A percentile compares a stretch with the other conserved stretches of the same genome.
These are phyloP conservation scores for Clepsis dumicolana DNA, from an alignment of 2,888 invertebrate species.

Conservation along the genomic window DNA sequence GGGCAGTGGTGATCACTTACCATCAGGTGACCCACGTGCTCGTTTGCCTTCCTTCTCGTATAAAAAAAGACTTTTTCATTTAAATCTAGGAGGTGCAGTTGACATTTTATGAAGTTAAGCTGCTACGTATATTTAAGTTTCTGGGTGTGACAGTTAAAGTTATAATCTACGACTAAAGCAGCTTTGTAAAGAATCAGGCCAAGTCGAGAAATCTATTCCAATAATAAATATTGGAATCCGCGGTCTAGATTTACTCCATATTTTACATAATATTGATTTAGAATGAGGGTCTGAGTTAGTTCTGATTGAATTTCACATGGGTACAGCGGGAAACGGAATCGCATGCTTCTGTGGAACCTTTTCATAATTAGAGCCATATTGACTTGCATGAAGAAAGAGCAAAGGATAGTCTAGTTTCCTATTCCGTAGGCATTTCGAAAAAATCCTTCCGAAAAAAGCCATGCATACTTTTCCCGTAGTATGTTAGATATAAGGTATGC, in stretches of 20 bases:
- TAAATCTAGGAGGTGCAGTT: no score
- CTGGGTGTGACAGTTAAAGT: neutral
- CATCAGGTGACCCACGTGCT: no score
- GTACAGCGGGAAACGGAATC: neutral
- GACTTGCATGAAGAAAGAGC: neutral
- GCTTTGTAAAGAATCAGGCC: neutral
- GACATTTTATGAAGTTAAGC: neutral
- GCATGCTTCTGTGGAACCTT: neutral
- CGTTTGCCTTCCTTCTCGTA: no score
- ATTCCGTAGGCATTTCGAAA: no score
- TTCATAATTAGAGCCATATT: neutral
- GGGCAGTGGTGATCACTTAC: no score
- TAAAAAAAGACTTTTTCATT: no score
- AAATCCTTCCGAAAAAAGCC: no score
- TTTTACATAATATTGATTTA: slow-evolving; percentile 40
- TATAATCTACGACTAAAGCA: neutral
- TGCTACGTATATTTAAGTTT: neutral
- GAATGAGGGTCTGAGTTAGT: slow-evolving; percentile 13
- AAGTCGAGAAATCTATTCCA: slow-evolving; percentile 28
- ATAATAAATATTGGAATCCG: slow-evolving; percentile 33
- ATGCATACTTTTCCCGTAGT: no score
- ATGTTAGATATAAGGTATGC: no score
- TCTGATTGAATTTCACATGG: slow-evolving; percentile 11
- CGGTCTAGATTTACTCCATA: slow-evolving; percentile 31
- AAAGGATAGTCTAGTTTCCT: no score